Base-by-base conservation (phyloP, 2,797 vertebrate species). In the Sebastes matsubarae region DNA sequence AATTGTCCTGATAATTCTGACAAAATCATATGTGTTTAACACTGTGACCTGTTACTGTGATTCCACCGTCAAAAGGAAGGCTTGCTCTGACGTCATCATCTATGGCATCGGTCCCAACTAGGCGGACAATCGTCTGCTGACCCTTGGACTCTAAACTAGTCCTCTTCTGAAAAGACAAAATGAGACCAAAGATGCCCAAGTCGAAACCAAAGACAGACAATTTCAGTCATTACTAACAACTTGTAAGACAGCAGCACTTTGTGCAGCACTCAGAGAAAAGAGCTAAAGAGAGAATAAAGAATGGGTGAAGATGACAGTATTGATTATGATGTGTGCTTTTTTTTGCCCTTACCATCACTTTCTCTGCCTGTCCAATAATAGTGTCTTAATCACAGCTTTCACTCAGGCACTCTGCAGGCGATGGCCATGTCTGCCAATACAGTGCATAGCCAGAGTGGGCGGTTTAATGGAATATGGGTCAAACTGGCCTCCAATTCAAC, bases 391-490 rank as follows among this genome's bases (percentile, higher is more conserved):
- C 76, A 83, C 82, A 88, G 75, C 65, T 82, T 81, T 80, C 72
- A 75, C 72, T 36, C n/a, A 9, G 75, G 68, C 81, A 25, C 60
- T 88, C 42, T 65, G 32, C 74, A 54, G 64, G 77, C 65, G 55
- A 24, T 22, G 66, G 58, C 22, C 4, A 2, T 25, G 72, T 68
- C 69, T 84, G 88, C 83, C 81, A 86, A 54, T 68, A 66, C 14
- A 59, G 72, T 2, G 13, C 72, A 65, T n/a, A 76, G 71, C 77
- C 81, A n/a, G 70, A 64, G 81, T 83, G 80, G 85, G 79, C 11
- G 66, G 68, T 79, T 84, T 87, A 80, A 88, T 85, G 83, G 67
- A 86, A 81, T 61, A 81, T 78, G 72, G 85, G 83, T 90, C 85
- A 83, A 87, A 66, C 65, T 30, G 77, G 77, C 66, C 68, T 86